Evolutionary conservation across 2,113 vertebrate genomes (phyloP), one percentile per base, ranked within the genome.

Genomic region (Phaetusa simplex): DNA sequence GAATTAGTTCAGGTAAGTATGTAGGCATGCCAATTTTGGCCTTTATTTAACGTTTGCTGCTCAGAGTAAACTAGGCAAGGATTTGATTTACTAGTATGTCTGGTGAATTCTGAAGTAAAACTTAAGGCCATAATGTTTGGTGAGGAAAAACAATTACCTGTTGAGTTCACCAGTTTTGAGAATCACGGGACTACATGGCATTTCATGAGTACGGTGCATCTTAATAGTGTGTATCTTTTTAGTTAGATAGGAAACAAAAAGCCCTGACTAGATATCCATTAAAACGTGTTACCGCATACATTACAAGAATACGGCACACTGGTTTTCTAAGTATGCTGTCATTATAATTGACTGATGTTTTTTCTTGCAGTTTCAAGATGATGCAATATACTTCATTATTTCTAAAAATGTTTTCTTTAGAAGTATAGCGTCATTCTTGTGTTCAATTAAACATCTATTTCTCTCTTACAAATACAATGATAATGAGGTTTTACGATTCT

Each of bases 1-100:
- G 99, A 99, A 91, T 98, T 99, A 96, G 99, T 99, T 97, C 99
- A 99, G 98, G 99, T 99, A 93, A 97, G 36, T 66, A 12, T 23
- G 27, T 7, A 82, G 27, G 16, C 22, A 5, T 69, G 55, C 45
- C 40, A 24, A 10, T 36, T 59, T 56, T 42, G 40, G 38, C 21
- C 52, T 79, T 32, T 49, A 45, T 26, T 67, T 36, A 62, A 29
- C 5, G 24, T 52, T 47, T 71, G 18, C 32, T 83, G 9, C 42
- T 70, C 36, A 52, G 86, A 78, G 34, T 82, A 38, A 49, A 43
- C 26, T 38, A 47, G 40, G 24, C 40, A 64, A 36, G 34, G 42
- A 21, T 49, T 82, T 69, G 2, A 15, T 82, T 76, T 72, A 21
- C 29, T 74, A 8, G 14, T 38, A 0, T 32, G 11, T 17, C 65